phyloP scores from a whole-genome alignment of 2,888 invertebrate species.

The Gonocerus acuteangulatus region DNA sequence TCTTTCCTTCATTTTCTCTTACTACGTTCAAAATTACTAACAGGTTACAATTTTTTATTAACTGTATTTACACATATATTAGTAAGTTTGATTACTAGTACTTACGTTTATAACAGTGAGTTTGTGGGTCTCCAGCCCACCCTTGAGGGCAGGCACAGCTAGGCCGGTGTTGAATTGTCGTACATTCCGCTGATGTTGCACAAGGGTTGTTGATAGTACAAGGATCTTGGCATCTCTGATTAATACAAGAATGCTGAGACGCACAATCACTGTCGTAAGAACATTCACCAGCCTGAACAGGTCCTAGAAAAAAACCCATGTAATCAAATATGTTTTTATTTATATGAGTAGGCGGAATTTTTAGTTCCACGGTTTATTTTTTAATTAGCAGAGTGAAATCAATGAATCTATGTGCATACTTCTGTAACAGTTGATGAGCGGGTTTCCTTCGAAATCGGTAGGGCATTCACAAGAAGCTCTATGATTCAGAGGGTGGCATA shows the following conservation, averaged over 20 bases:
- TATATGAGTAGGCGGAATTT: not conserved
- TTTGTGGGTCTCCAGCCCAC: slow-evolving; percentile 80
- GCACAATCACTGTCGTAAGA: slow-evolving; percentile 66
- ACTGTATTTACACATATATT: no score
- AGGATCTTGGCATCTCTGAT: slow-evolving; percentile 70
- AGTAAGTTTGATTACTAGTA: no score
- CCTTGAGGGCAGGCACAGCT: slow-evolving; percentile 76
- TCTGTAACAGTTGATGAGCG: slow-evolving; percentile 66
- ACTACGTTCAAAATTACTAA: no score
- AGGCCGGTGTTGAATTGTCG: slow-evolving; percentile 67
- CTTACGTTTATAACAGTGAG: slow-evolving; percentile 79
- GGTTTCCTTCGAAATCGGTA: slow-evolving; percentile 65
- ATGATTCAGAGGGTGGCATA: slow-evolving; percentile 68
- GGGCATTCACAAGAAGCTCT: slow-evolving; percentile 71
- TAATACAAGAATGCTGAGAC: slow-evolving; percentile 68
- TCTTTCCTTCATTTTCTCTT: no score
- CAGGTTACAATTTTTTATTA: no score
- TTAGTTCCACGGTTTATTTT: not conserved
- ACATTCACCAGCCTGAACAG: slow-evolving; percentile 50
- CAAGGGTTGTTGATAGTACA: slow-evolving; percentile 71
- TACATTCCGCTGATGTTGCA: slow-evolving; percentile 71
- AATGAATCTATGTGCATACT: slow-evolving; percentile 41
- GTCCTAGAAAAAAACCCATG: not conserved
- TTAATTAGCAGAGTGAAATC: not conserved
- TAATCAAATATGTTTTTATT: no score